Evolutionary conservation across 1,140 invertebrate genomes (phyloP), one percentile per base, ranked within the genome.

Genomic region (Drosophila azteca): DNA sequence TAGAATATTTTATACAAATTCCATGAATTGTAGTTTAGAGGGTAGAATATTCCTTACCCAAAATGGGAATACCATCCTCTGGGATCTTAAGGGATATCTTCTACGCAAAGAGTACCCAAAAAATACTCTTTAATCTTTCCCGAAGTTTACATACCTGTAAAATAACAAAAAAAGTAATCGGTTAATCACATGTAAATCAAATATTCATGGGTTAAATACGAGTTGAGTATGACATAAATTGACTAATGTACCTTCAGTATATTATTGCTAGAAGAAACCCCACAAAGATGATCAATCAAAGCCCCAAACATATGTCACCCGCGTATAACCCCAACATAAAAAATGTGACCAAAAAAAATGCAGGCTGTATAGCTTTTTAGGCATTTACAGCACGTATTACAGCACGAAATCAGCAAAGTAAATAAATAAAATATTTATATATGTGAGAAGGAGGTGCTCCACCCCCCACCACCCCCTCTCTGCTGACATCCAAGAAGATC

Each of bases 361-460:
- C 35, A 43, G 53, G 53, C 22, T 61, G 49, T 77, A 61, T 59
- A 43, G 55, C 44, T 52, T 63, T 68, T 85, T 81, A 63, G 58
- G 65, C 54, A 85, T 87, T 85, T 87, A 50, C 48, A 6, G 82
- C 81, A 85, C 81, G 81, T 83, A 87, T 39, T 39, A 11, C 48
- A 46, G 63, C 69, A 20, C 69, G 50, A 87, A 85, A 85, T 85
- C 82, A 88, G 78, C 50, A 78, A 77, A 78, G 74, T 68, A 85
- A 85, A 85, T 85, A 85, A 87, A 87, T 87, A 78, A 87, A 82
- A 82, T 87, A 87, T 85, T 75, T 87, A 82, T 85, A 59, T 48
- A 50, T 39, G 63, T 52, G 39, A 7, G 63, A 48, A 45, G 31
- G 52, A 8, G n/a, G n/a, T n/a, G n/a, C 31, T 9, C 29, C 29